Evolutionary conservation across 1,140 invertebrate species (phyloP), one percentile per base, ranked within the genome.

Genomic region (Aplysia californica): DNA sequence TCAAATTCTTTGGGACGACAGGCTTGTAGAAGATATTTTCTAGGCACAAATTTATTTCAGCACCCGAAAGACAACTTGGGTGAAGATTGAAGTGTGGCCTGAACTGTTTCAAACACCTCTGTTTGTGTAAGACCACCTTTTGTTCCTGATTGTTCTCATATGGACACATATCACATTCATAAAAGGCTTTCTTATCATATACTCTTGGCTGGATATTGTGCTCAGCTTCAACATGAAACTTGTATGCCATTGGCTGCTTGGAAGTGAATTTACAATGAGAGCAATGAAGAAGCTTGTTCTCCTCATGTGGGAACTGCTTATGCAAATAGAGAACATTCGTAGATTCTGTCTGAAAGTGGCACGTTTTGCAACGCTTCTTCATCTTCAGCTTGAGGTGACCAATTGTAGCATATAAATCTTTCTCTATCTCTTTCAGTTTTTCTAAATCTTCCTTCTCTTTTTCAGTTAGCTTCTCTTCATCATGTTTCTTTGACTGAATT

Each of bases 131-230:
- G 0, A 94, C 95, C 67, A 98, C 89, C 90, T 97, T 97, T n/a
- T 95, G 94, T 89, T 97, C 98, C 73, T 95, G 95, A 86, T 96
- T 97, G 83, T 97, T 96, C 87, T 98, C 97, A 85, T 97, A 98
- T 0, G 95, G 94, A 92, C 97, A 98, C 85, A 96, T 95, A 0
- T 95, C 93, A 89, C 97, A 98, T 83, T 97, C 95, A 89, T 97
- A 96, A 86, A 95, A 95, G 0, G 95, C 93, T 39, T 95, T 93
- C 10, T 96, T 95, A 72, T 95, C 92, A 82, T 97, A 95, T 50
- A 98, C 89, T 77, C 94, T 92, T 18, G 95, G 95, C 72, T 94
- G 92, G 18, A 95, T 93, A 80, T 94, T 94, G 88, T 99, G 97
- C 83, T 95, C 93, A 0, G 93, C 93, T 84, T 97, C 94, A 95